phyloP scores from a whole-genome alignment of 2,113 vertebrate species.

The Grammomys surdaster region DNA sequence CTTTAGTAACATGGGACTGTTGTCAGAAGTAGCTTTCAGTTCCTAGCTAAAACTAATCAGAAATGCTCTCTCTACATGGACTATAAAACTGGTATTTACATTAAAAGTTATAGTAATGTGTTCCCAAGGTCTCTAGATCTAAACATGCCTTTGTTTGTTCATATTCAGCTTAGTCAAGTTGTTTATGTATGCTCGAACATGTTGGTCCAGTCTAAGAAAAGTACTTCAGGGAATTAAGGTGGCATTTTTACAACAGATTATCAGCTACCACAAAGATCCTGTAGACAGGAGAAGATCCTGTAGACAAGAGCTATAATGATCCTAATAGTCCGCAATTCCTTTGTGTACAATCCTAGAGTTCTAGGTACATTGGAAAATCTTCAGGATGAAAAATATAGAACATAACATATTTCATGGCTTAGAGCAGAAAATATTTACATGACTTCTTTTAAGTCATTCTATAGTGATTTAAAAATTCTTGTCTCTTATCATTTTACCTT shows the following conservation, averaged over 20 bases:
- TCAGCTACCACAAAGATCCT: background rate
- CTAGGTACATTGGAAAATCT: slow-evolving; percentile 15
- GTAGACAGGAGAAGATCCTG: background rate
- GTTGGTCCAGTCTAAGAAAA: background rate
- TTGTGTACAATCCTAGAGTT: background rate
- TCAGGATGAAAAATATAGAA: background rate
- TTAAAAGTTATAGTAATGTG: slow-evolving; percentile 11
- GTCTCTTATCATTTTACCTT: slow-evolving; percentile 16
- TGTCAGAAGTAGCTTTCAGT: background rate
- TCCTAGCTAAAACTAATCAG: background rate
- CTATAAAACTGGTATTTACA: background rate
- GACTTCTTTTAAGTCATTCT: background rate
- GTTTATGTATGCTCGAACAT: background rate
- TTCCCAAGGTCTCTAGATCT: background rate
- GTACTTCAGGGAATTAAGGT: background rate
- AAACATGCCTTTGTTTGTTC: background rate
- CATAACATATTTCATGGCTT: background rate
- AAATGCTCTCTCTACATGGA: background rate
- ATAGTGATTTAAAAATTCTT: background rate
- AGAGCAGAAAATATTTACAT: slow-evolving; percentile 14
- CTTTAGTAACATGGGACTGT: background rate
- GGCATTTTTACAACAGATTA: slow-evolving; percentile 10
- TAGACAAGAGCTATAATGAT: slow-evolving; percentile 1
- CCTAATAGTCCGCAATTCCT: background rate
- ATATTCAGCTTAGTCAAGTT: slow-evolving; percentile 30